These are phyloP conservation scores for Uropetala carovei DNA, from an alignment of 2,888 invertebrate genomes.

Conservation along the genomic window DNA sequence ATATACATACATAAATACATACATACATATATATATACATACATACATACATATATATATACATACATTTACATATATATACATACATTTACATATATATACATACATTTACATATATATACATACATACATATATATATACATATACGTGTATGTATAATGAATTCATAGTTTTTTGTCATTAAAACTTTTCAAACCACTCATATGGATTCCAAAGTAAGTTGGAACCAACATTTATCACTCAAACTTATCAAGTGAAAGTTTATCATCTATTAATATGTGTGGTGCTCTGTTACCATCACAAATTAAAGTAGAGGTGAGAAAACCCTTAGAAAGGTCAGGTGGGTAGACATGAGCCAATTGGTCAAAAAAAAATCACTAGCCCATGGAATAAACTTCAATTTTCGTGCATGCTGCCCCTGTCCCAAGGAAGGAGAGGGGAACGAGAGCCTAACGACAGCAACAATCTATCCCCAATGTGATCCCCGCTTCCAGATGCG, in stretches of 20 bases:
- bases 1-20: slow-evolving; percentile 14
- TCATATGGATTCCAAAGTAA: neutral
- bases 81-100: too few species aligned
- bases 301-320: neutral
- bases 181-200: slow-evolving; percentile 17
- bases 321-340: slow-evolving; percentile 1
- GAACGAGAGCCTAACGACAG: slow-evolving; percentile 23
- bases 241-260: neutral
- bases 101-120: neutral
- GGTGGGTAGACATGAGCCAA: slow-evolving; percentile 36
- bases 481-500: neutral
- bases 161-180: neutral
- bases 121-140: neutral
- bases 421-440: slow-evolving; percentile 34
- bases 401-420: slow-evolving; percentile 29
- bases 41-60: neutral
- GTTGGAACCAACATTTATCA: neutral
- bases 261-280: neutral
- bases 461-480: slow-evolving; percentile 33
- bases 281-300: neutral
- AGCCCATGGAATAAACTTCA: neutral
- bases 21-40: neutral
- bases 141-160: neutral
- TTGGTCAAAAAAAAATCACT: neutral
- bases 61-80: too few species aligned